Percentiles rank a stretch among this genome's conserved stretches.
phyloP scores from a whole-genome alignment of 2,113 vertebrate species.

The Chroicocephalus ridibundus region DNA sequence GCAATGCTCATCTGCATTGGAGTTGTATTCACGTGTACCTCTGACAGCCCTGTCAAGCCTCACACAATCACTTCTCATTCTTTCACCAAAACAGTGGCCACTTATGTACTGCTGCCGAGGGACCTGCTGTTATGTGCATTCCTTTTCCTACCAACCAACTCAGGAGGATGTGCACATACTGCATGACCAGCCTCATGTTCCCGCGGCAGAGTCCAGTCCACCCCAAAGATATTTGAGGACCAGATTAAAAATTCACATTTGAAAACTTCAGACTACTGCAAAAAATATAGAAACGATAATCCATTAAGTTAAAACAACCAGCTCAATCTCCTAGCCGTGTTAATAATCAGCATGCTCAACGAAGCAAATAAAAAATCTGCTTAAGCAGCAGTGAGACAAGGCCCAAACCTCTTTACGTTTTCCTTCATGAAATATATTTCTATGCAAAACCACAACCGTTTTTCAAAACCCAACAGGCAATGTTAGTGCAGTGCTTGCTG shows the following conservation, averaged over 20 bases:
- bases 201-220: not conserved
- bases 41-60: not conserved
- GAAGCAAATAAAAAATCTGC: not conserved
- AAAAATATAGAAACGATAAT: not conserved
- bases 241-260: not conserved
- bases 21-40: not conserved
- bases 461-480: not conserved
- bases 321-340: not conserved
- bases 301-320: not conserved
- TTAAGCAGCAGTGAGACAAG: not conserved
- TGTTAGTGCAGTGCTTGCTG: not conserved
- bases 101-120: not conserved
- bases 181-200: fast-evolving
- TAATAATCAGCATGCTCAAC: not conserved
- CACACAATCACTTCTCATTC: not conserved
- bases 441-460: not conserved
- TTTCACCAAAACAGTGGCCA: not conserved
- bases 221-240: not conserved
- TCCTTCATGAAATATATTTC: not conserved
- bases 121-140: not conserved
- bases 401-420: not conserved
- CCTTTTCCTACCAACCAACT: not conserved
- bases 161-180: not conserved
- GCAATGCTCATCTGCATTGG: not conserved
- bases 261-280: not conserved